phyloP scores from a whole-genome alignment of 1,140 invertebrate genomes.

The Polyergus mexicanus region DNA sequence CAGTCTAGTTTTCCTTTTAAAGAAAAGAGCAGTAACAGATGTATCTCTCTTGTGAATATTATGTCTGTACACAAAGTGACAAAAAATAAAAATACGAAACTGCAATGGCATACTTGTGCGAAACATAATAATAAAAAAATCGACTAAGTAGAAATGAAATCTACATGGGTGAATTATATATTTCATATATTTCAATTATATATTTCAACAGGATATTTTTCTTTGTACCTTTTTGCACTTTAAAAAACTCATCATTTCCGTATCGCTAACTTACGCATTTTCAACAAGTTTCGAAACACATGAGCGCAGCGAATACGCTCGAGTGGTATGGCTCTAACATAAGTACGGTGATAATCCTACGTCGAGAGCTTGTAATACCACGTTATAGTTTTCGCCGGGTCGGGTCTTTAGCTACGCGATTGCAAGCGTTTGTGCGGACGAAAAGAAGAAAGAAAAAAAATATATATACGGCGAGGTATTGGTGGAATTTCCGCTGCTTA shows the following conservation, averaged over 20 bases:
- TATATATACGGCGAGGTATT: slow-evolving; percentile 40
- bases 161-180: slow-evolving; percentile 10
- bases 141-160: slow-evolving; percentile 53
- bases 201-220: too few species aligned
- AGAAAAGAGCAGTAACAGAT: slow-evolving; percentile 15
- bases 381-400: slow-evolving; percentile 38
- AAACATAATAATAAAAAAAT: slow-evolving; percentile 23
- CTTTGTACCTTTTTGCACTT: slow-evolving; percentile 19
- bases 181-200: too few species aligned
- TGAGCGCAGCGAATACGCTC: background rate
- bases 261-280: slow-evolving; percentile 44
- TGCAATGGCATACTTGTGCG: background rate
- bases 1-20: slow-evolving; percentile 6
- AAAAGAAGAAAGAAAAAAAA: slow-evolving; percentile 3
- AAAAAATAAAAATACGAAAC: slow-evolving; percentile 19
- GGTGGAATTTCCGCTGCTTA: slow-evolving; percentile 61
- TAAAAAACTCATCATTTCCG: slow-evolving; percentile 58
- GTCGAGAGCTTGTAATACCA: slow-evolving; percentile 31
- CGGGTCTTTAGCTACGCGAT: slow-evolving; percentile 8
- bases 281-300: slow-evolving; percentile 3
- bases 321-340: slow-evolving; percentile 22
- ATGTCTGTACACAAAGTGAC: background rate
- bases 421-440: background rate
- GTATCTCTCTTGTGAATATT: background rate
- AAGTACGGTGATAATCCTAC: slow-evolving; percentile 61